A percentile compares a stretch with the other conserved stretches of the same genome.
Conservation (phyloP, 2,888 invertebrate genomes). For the Cantharis nigra region DNA sequence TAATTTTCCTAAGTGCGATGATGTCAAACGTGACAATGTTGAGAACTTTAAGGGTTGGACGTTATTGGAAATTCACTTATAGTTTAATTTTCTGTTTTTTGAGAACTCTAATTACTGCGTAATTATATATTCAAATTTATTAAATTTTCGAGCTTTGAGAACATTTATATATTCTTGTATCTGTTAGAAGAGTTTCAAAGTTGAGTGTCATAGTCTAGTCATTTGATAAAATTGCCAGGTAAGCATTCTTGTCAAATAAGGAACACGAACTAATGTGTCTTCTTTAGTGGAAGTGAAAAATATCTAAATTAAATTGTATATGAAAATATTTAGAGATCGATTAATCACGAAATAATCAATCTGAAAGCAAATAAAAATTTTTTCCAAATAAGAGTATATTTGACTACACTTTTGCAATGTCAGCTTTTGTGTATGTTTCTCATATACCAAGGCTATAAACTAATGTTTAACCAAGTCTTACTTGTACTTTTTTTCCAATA, state of each 20-base stretch:
- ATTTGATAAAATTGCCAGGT: neutral
- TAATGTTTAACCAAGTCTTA: too few species aligned
- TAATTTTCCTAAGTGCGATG: conserved; percentile 13
- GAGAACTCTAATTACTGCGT: neutral
- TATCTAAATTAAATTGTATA: neutral
- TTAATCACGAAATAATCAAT: neutral
- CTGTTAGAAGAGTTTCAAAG: neutral
- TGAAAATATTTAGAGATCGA: neutral
- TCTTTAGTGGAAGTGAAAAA: neutral
- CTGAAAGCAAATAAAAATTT: neutral
- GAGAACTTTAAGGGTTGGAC: conserved; percentile 1
- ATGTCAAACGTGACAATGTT: conserved; percentile 4
- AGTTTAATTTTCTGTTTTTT: neutral
- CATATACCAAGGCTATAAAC: too few species aligned
- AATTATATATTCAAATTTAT: neutral
- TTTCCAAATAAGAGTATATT: too few species aligned
- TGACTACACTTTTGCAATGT: too few species aligned
- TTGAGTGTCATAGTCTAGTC: neutral
- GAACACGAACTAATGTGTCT: neutral
- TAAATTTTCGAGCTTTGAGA: neutral
- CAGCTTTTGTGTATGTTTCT: too few species aligned
- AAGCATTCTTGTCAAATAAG: neutral
- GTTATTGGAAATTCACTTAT: neutral
- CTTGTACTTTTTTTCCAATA: too few species aligned
- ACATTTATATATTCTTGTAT: too few species aligned